Conservation (phyloP, 2,797 vertebrate genomes). For the Anolis apletophallus region DNA sequence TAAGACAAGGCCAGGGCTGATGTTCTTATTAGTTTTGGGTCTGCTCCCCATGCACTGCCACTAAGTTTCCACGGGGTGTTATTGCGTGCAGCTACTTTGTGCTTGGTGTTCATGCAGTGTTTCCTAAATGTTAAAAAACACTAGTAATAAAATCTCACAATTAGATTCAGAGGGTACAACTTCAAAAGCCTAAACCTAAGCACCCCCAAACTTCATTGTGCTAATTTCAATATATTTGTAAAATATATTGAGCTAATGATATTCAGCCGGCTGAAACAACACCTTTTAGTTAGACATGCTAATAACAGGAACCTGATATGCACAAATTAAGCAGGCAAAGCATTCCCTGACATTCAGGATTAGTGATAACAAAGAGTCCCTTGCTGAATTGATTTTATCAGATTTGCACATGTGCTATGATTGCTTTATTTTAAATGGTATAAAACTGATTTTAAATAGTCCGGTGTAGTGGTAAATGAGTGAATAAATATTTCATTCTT, state of each 20-base stretch:
- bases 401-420: no score
- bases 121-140: neutral
- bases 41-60: no score
- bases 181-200: neutral
- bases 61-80: no score
- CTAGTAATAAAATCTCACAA: neutral
- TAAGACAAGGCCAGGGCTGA: no score
- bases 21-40: no score
- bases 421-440: no score
- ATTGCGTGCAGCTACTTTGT: no score
- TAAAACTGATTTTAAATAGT: no score
- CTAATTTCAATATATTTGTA: neutral
- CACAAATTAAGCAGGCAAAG: neutral
- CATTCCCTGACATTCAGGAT: neutral
- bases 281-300: neutral
- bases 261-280: neutral
- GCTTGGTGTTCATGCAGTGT: no score
- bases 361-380: neutral
- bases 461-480: no score
- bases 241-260: neutral
- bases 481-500: no score
- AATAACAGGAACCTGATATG: neutral
- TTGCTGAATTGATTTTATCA: neutral
- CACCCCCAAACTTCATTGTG: neutral
- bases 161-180: neutral